Evolutionary conservation across 1,140 invertebrate genomes (phyloP).

Genomic region (Pseudobourletiella spinata): DNA sequence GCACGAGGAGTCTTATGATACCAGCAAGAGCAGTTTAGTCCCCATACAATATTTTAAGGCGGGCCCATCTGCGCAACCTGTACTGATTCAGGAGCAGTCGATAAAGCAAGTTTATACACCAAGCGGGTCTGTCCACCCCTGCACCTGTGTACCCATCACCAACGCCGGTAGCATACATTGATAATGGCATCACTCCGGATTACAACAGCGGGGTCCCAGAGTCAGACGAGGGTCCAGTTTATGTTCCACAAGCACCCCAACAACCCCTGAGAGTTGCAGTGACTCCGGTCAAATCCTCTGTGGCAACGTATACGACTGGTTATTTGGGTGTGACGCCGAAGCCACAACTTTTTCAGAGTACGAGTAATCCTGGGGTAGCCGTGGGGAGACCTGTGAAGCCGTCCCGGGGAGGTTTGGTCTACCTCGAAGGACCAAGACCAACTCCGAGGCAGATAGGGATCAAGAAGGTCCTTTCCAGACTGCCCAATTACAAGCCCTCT

Average conservation of each 20-base stretch:
- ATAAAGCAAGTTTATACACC: background rate
- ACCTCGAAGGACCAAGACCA: constrained; percentile 28
- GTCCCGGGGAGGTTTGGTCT: constrained; percentile 18
- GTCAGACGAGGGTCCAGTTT: background rate
- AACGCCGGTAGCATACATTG: background rate
- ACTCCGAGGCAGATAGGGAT: constrained; percentile 17
- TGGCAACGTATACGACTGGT: constrained; percentile 21
- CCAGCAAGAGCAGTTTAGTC: constrained; percentile 19
- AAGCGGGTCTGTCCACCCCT: background rate
- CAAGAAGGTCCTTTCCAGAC: constrained; percentile 20
- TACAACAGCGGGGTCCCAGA: background rate
- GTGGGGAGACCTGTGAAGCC: constrained; percentile 12
- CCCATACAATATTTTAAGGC: constrained; percentile 29
- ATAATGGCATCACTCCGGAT: background rate
- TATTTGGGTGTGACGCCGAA: constrained; percentile 4
- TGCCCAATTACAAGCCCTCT: too few relatives aligned
- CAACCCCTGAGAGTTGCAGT: too few relatives aligned
- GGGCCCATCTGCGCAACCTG: constrained; percentile 11
- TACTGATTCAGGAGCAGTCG: background rate
- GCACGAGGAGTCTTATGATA: background rate
- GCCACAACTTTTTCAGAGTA: constrained; percentile 4
- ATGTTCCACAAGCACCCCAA: too few relatives aligned
- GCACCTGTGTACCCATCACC: background rate
- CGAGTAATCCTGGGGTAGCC: constrained; percentile 1
- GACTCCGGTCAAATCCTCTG: constrained; percentile 21